phyloP scores from a whole-genome alignment of 1,140 invertebrate genomes.

The Frieseomelitta varia region DNA sequence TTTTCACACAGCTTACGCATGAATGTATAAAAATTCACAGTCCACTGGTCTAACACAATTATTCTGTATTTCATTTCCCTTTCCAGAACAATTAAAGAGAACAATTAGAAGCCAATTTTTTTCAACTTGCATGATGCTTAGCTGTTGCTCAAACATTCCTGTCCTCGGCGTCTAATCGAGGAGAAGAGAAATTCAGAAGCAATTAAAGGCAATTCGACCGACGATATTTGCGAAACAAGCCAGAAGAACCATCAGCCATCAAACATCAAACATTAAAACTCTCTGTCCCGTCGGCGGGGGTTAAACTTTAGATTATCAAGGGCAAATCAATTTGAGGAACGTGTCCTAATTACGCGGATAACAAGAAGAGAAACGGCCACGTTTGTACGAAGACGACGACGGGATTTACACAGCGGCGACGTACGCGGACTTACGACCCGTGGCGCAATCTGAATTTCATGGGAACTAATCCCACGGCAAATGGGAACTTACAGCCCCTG shows the following conservation, averaged over 20 bases:
- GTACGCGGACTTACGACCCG: slow-evolving; percentile 42
- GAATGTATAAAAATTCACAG: no score
- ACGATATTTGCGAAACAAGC: background rate
- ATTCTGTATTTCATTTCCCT: background rate
- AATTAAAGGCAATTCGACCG: background rate
- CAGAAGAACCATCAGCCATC: background rate
- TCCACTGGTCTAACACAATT: no score
- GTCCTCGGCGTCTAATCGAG: background rate
- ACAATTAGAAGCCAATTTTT: no score
- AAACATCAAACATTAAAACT: slow-evolving; percentile 13
- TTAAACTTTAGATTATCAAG: slow-evolving; percentile 26
- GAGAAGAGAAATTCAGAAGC: background rate
- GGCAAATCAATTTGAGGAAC: slow-evolving; percentile 31
- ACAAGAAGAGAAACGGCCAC: slow-evolving; percentile 37
- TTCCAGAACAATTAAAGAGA: no score
- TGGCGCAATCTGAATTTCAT: slow-evolving; percentile 55
- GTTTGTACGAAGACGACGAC: background rate
- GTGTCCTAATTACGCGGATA: slow-evolving; percentile 29
- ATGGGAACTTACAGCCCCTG: no score
- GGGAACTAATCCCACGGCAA: slow-evolving; percentile 49
- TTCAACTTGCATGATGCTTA: background rate
- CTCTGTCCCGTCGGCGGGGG: background rate
- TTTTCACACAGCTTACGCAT: no score
- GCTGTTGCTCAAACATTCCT: background rate
- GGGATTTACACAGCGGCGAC: slow-evolving; percentile 35